Evolutionary conservation across 2,113 vertebrate genomes (phyloP), one percentile per base, ranked within the genome.

Genomic region (Silurus glanis): DNA sequence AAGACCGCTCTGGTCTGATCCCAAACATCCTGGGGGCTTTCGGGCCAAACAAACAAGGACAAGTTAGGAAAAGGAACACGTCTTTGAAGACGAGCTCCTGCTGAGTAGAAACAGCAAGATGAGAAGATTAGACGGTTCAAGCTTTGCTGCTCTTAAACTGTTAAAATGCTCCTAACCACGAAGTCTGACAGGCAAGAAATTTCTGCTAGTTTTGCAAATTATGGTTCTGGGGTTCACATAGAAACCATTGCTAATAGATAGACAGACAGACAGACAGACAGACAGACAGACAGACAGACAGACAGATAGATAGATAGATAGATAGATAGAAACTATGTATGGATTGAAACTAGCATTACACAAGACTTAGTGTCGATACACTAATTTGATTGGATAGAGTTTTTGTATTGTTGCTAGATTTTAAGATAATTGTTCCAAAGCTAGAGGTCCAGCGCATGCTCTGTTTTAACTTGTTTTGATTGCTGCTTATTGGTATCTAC

Each of bases 61-160:
- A 62, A 21, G 72, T 59, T 80, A 80, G 12, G 37, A 23, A 75
- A 80, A 51, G 21, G 25, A 9, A 9, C 37, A 49, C 6, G 23
- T 37, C 71, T 71, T 85, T 82, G 83, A 89, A 56, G 64, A 56
- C 9, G 61, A 80, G 69, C 55, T 87, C 56, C 62, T 28, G 55
- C 86, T 66, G 75, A 76, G 83, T 28, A n/a, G 9, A 75, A 74
- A 83, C 81, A 80, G 64, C 14, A 55, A 59, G 66, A 76, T 84
- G 71, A 86, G 53, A 56, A 66, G 28, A 28, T 58, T 7, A 1
- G 28, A 59, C 9, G 25, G 58, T 76, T 55, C 9, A 37, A 8
- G 28, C 76, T 86, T 82, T 59, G 64, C 55, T 61, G 17, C 28
- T 85, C 28, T 19, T 47, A 62, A 84, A 85, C 37, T 37, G 37